phyloP scores from a whole-genome alignment of 1,140 invertebrate species.

The Ctenoplectra terminalis region DNA sequence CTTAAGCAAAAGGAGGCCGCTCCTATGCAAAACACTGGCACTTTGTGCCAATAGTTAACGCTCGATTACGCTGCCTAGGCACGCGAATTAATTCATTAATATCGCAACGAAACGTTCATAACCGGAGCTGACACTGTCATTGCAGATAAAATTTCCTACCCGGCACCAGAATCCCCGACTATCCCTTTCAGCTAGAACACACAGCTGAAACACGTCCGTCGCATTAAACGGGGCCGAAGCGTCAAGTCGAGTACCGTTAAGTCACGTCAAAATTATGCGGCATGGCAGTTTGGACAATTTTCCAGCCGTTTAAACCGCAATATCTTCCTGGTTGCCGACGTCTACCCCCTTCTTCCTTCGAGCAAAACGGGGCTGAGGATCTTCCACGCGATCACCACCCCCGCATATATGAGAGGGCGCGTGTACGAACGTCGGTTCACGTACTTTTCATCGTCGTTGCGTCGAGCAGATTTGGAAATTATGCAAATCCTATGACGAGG shows the following conservation, averaged over 20 bases:
- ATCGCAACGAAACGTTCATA: constrained; percentile 34
- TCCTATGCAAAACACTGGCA: background rate
- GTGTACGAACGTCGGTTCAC: constrained; percentile 66
- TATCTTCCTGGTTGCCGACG: constrained; percentile 58
- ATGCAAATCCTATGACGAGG: constrained; percentile 75
- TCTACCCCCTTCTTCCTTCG: background rate
- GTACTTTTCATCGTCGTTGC: constrained; percentile 67
- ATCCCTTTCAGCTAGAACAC: background rate
- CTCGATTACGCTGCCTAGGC: constrained; percentile 11
- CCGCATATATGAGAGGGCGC: background rate
- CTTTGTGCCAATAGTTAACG: background rate
- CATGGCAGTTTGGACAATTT: constrained; percentile 78
- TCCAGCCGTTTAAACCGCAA: constrained; percentile 76
- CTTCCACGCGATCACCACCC: constrained; percentile 37
- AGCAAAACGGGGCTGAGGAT: constrained; percentile 21
- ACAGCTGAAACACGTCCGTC: constrained; percentile 41
- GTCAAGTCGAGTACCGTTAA: constrained; percentile 63
- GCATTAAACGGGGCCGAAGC: constrained; percentile 50
- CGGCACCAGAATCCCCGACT: background rate
- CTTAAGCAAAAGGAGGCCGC: background rate
- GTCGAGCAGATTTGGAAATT: constrained; percentile 77
- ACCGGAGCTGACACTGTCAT: background rate
- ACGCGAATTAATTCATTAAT: constrained; percentile 50
- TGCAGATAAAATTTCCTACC: background rate
- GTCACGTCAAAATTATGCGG: constrained; percentile 71